phyloP scores from a whole-genome alignment of 2,888 invertebrate genomes.

The Bibio marci region DNA sequence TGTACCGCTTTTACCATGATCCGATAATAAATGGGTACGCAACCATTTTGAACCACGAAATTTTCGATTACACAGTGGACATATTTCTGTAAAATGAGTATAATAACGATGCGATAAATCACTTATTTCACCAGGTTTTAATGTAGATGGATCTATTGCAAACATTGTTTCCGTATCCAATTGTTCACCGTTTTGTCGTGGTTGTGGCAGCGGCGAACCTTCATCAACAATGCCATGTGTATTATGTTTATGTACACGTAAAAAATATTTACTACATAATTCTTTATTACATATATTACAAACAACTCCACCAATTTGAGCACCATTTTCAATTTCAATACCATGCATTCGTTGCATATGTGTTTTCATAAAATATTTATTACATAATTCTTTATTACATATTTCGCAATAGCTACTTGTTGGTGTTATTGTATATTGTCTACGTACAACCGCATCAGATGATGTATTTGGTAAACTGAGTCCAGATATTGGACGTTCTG shows the following conservation, averaged over 20 bases:
- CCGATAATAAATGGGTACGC: slow-evolving; percentile 69
- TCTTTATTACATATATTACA: slow-evolving; percentile 98
- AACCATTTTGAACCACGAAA: slow-evolving; percentile 80
- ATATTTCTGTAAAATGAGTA: slow-evolving; percentile 55
- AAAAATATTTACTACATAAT: slow-evolving; percentile 92
- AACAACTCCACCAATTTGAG: slow-evolving; percentile 82
- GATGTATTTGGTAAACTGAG: slow-evolving; percentile 12
- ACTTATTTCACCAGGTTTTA: slow-evolving; percentile 22
- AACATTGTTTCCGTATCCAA: slow-evolving; percentile 8
- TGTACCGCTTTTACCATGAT: slow-evolving; percentile 50
- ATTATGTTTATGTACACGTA: slow-evolving; percentile 94
- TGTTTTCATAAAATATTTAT: slow-evolving; percentile 99
- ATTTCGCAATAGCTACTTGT: slow-evolving; percentile 90
- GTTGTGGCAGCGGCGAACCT: slow-evolving; percentile 37
- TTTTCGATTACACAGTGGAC: slow-evolving; percentile 70
- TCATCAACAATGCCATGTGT: slow-evolving; percentile 92
- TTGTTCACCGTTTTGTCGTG: slow-evolving; percentile 25
- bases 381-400: slow-evolving; percentile 96
- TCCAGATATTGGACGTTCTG: slow-evolving; percentile 26
- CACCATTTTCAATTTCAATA: slow-evolving; percentile 82
- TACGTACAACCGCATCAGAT: slow-evolving; percentile 24
- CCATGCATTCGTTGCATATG: slow-evolving; percentile 99
- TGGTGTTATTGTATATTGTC: slow-evolving; percentile 44
- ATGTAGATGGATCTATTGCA: slow-evolving; percentile 13
- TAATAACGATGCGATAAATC: slow-evolving; percentile 45